Conservation (phyloP, 2,888 invertebrate species). For the Lottia gigantea region DNA sequence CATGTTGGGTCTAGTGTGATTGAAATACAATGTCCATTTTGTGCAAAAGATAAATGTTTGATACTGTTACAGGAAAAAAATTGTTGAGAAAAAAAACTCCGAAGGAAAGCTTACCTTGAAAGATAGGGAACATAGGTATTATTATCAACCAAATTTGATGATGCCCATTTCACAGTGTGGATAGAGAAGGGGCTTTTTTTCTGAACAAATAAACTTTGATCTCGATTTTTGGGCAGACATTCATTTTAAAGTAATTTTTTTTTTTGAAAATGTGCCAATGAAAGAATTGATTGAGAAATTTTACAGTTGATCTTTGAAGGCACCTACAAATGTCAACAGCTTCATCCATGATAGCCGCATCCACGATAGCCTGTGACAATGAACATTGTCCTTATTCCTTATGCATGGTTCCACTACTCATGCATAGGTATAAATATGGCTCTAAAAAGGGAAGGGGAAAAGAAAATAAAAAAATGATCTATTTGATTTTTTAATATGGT, state of each 20-base stretch:
- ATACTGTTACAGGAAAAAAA: background rate
- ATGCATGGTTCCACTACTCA: slow-evolving; percentile 23
- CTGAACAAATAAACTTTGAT: background rate
- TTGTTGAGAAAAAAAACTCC: background rate
- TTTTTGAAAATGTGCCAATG: background rate
- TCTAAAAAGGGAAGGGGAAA: slow-evolving; percentile 14
- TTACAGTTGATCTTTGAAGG: too few relatives aligned
- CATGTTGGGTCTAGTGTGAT: background rate
- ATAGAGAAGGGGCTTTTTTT: background rate
- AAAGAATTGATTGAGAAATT: background rate
- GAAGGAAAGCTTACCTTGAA: background rate
- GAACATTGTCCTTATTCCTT: slow-evolving; percentile 19
- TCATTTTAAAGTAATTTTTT: background rate
- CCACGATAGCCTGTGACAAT: slow-evolving; percentile 27
- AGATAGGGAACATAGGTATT: background rate
- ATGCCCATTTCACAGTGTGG: background rate
- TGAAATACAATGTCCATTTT: background rate
- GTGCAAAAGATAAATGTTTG: background rate
- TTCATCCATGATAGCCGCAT: slow-evolving; percentile 18
- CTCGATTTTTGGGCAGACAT: background rate
- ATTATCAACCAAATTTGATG: background rate
- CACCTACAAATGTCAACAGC: background rate
- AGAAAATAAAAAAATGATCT: too few relatives aligned
- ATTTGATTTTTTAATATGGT: background rate
- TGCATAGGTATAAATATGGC: slow-evolving; percentile 17